Percentiles rank a stretch among this genome's conserved stretches.
Conservation (phyloP, 2,797 vertebrate species). For the Notolabrus celidotus region DNA sequence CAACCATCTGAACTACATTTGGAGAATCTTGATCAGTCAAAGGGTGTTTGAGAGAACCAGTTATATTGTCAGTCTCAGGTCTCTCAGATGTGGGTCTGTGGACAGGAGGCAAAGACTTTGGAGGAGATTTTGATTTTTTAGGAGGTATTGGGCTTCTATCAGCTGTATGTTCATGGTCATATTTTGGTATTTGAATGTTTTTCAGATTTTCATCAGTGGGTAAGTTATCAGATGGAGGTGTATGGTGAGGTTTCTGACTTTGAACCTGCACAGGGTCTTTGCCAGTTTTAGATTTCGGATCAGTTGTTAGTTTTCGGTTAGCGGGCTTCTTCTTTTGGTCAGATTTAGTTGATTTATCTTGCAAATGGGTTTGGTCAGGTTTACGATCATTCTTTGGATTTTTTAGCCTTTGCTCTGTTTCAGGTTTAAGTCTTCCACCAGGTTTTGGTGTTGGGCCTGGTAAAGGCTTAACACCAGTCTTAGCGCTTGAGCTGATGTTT, state of each 20-base stretch:
- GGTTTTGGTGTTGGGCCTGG: conserved; percentile 35
- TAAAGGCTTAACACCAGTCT: conserved; percentile 25
- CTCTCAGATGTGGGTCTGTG: conserved; percentile 31
- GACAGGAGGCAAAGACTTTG: conserved; percentile 21
- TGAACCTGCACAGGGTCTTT: conserved; percentile 23
- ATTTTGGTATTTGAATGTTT: conserved; percentile 25
- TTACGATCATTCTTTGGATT: conserved; percentile 47
- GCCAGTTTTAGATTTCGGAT: conserved; percentile 41
- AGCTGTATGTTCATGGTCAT: conserved; percentile 1
- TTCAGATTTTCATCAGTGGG: conserved; percentile 40
- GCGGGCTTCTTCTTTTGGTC: conserved; percentile 49
- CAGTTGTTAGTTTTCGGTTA: conserved; percentile 33
- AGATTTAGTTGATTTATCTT: conserved; percentile 44
- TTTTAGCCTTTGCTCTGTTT: conserved; percentile 47
- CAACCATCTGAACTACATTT: not conserved
- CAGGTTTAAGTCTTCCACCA: conserved; percentile 47
- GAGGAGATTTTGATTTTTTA: conserved; percentile 32
- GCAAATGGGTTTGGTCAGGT: conserved; percentile 32
- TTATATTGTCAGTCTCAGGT: conserved; percentile 25
- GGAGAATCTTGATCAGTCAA: not conserved
- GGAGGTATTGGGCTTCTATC: conserved; percentile 11
- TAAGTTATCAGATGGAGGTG: conserved; percentile 25
- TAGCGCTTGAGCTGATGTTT: conserved; percentile 49
- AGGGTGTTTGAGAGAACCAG: conserved; percentile 30
- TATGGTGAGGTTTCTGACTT: conserved; percentile 41